Base-by-base conservation (phyloP, 2,797 vertebrate species). In the Thaleichthys pacificus region DNA sequence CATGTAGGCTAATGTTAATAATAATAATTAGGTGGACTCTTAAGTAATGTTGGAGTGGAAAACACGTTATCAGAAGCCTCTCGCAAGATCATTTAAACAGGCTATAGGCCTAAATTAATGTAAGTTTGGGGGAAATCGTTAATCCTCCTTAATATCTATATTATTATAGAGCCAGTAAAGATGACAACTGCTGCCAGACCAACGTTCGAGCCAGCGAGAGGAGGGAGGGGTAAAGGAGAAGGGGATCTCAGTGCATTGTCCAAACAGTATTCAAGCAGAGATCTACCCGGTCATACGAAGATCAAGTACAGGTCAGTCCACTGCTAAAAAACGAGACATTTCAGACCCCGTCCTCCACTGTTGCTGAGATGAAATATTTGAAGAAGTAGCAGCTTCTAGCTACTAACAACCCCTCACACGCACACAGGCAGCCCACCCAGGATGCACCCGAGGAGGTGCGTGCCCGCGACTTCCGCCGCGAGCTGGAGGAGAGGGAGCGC, bases 101-200 rank as follows among this genome's bases (percentile, higher is more conserved):
- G 11, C 12, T 21, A 58, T 58, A 58, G 56, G 19, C 56, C 56
- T 21, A 35, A 35, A 35, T 6, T 5, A 35, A 35, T 35, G 5
- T 35, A 35, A 35, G 32, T 35, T 35, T 35, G 3, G 8, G 32
- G 32, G 32, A 35, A 35, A 35, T 22, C 2, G 11, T 21, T 1
- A 88, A 68, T 35, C 30, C 49, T 28, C 22, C 22, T 17, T 3
- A 22, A 14, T 69, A 24, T 26, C 73, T 62, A 47, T n/a, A 30
- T 72, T 61, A 51, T 28, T 26, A 1, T 61, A 85, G 80, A 84
- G 73, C 72, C 77, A 71, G 70, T 70, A 65, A 92, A 80, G 80
- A 99, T 99, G 98, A 99, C 98, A 0, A 98, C 97, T 84, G 96
- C 98, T 65, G 97, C 98, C 0, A 95, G 97, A 80, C 97, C 98